Evolutionary conservation across 2,113 vertebrate species (phyloP).

Genomic region (Solea solea): DNA sequence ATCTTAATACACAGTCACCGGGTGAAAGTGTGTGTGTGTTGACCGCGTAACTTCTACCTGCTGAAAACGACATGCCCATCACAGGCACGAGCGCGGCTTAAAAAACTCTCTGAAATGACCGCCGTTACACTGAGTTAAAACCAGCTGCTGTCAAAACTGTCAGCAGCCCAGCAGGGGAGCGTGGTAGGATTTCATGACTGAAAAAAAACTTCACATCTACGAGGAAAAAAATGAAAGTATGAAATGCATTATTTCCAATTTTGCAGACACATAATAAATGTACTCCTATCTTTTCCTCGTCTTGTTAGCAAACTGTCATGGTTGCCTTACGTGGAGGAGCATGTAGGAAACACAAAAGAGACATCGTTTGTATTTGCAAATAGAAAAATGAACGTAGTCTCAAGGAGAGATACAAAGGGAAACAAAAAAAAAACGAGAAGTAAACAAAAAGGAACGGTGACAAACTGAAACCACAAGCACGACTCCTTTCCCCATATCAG

Average conservation of each 20-base stretch:
- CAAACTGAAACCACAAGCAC: constrained; percentile 11
- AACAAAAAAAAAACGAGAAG: background rate
- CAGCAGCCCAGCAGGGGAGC: constrained; percentile 1
- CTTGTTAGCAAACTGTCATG: background rate
- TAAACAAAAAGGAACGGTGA: background rate
- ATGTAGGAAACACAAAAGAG: background rate
- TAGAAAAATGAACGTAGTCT: background rate
- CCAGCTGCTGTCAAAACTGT: background rate
- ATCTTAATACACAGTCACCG: background rate
- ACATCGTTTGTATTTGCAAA: background rate
- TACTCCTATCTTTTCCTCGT: too few relatives aligned
- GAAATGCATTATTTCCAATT: background rate
- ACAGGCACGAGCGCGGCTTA: background rate
- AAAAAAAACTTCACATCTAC: background rate
- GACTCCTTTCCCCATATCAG: background rate
- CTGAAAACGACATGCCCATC: background rate
- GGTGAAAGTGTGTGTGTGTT: background rate
- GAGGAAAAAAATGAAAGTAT: background rate
- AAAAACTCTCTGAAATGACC: background rate
- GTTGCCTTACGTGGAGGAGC: background rate
- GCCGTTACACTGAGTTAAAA: background rate
- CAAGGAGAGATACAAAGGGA: background rate
- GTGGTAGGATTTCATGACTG: background rate
- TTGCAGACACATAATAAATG: background rate
- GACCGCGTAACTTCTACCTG: background rate